These are phyloP conservation scores for Sebastes diaconus DNA, from an alignment of 2,797 vertebrate species.

Conservation along the genomic window DNA sequence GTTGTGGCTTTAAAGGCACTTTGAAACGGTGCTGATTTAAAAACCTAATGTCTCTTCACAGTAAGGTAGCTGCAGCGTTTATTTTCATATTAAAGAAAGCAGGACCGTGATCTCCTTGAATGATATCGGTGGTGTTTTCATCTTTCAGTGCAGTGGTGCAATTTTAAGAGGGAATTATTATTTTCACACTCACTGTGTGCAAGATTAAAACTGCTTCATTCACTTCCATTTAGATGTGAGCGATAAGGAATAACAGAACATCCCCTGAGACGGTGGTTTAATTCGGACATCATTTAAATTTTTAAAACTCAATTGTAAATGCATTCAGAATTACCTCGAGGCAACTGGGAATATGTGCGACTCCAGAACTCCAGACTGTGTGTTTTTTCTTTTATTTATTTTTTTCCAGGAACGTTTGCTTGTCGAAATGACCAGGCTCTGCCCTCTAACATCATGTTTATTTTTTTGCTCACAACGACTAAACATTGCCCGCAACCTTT, in stretches of 20 bases:
- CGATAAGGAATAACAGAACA: neutral
- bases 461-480: constrained; percentile 58
- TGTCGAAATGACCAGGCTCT: constrained; percentile 83
- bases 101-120: neutral
- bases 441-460: constrained; percentile 83
- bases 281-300: neutral
- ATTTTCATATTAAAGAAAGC: neutral
- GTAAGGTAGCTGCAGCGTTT: neutral
- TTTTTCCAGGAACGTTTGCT: constrained; percentile 85
- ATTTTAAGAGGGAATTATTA: neutral
- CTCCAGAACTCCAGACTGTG: constrained; percentile 61
- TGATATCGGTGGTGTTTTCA: constrained; percentile 1
- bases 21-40: neutral
- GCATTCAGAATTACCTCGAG: neutral
- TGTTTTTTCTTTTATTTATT: constrained; percentile 74
- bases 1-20: neutral
- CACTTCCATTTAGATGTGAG: neutral
- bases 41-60: constrained; percentile 6
- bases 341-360: constrained; percentile 50
- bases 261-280: neutral
- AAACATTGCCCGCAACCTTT: constrained; percentile 86
- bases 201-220: neutral
- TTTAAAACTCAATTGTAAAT: constrained; percentile 10
- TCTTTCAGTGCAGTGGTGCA: neutral
- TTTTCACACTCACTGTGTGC: neutral